Percentiles rank a stretch among this genome's conserved stretches.
Evolutionary conservation across 2,888 invertebrate species (phyloP).

Genomic region (Eupsilia transversa): DNA sequence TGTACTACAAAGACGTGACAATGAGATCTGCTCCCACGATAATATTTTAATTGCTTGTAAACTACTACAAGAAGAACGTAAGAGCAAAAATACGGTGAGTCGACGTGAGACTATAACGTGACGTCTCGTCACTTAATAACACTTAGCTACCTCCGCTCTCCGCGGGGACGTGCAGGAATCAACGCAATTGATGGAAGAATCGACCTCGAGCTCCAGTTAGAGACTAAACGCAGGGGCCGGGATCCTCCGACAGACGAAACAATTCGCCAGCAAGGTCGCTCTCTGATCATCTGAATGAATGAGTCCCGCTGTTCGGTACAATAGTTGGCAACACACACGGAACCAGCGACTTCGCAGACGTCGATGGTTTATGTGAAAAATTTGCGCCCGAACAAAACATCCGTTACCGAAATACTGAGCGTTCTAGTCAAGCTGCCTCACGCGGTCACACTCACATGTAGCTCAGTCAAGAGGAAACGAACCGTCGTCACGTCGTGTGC

Average conservation of each 20-base stretch:
- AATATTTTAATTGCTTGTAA: conserved; percentile 57
- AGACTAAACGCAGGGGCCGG: conserved; percentile 47
- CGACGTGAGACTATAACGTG: conserved; percentile 18
- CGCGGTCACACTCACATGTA: neutral
- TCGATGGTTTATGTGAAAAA: conserved; percentile 51
- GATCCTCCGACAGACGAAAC: conserved; percentile 67
- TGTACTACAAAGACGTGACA: conserved; percentile 37
- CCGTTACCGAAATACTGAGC: conserved; percentile 63
- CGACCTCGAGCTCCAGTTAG: conserved; percentile 61
- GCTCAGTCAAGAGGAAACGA: conserved; percentile 11
- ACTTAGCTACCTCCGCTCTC: conserved; percentile 11
- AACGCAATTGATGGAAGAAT: conserved; percentile 56
- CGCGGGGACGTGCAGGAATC: conserved; percentile 46
- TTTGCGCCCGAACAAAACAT: conserved; percentile 63
- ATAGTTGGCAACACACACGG: conserved; percentile 36
- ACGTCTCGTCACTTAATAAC: conserved; percentile 18
- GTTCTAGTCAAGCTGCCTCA: conserved; percentile 16
- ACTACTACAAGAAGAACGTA: conserved; percentile 10
- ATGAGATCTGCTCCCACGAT: conserved; percentile 63
- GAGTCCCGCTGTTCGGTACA: conserved; percentile 36
- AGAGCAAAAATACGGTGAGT: neutral
- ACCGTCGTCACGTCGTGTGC: conserved; percentile 16
- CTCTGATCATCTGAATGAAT: conserved; percentile 55
- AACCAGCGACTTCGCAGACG: conserved; percentile 24
- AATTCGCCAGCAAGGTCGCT: conserved; percentile 71